Evolutionary conservation across 2,113 vertebrate species (phyloP).

Genomic region (Ranitomeya imitator): DNA sequence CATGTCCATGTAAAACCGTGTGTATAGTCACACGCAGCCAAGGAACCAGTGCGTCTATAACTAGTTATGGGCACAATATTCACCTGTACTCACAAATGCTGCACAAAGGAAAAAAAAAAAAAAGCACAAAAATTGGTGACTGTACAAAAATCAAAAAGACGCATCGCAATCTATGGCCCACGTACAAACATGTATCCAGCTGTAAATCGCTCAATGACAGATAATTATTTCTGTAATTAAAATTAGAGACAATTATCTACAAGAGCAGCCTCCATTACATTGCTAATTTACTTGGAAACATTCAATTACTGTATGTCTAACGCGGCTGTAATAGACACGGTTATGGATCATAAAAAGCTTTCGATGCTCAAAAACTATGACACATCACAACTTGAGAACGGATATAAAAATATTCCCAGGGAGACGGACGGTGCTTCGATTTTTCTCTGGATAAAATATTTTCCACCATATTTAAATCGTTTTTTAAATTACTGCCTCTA

Average conservation of each 20-base stretch:
- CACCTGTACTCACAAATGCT: not conserved
- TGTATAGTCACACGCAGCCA: not conserved
- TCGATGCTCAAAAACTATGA: conserved; percentile 20
- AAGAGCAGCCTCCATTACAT: conserved; percentile 56
- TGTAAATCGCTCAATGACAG: conserved; percentile 56
- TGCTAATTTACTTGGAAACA: conserved; percentile 58
- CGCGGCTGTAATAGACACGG: conserved; percentile 44
- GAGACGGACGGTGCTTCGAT: not conserved
- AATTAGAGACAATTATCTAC: conserved; percentile 59
- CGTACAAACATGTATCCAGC: conserved; percentile 50
- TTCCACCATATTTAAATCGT: conserved; percentile 4
- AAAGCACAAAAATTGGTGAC: not conserved
- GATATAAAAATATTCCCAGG: conserved; percentile 23
- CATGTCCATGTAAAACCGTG: too few species aligned
- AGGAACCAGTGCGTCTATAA: not conserved
- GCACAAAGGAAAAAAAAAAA: not conserved
- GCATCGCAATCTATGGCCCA: conserved; percentile 28
- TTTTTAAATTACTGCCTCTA: not conserved
- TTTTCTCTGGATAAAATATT: conserved; percentile 41
- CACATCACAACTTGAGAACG: not conserved
- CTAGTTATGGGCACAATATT: not conserved
- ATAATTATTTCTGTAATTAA: conserved; percentile 60
- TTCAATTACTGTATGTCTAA: conserved; percentile 57
- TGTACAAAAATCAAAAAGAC: not conserved
- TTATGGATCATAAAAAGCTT: conserved; percentile 56